Evolutionary conservation across 2,797 vertebrate species (phyloP).

Genomic region (Zalophus californianus): DNA sequence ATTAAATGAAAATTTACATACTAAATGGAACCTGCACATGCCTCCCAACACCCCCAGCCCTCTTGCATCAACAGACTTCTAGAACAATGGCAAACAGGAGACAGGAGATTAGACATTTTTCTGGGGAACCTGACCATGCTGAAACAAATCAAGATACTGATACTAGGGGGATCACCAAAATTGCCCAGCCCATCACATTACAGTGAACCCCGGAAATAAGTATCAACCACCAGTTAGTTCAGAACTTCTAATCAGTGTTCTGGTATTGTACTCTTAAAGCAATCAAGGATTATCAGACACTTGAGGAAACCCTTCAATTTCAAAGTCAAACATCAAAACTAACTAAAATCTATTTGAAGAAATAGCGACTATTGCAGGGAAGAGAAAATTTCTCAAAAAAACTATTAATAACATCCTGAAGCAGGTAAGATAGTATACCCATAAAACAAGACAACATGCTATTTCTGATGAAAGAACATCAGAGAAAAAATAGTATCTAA

Average conservation of each 20-base stretch:
- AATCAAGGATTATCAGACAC: not conserved
- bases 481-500: not conserved
- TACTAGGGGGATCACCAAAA: not conserved
- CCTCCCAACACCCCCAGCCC: not conserved
- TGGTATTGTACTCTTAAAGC: constrained; percentile 20
- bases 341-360: constrained; percentile 30
- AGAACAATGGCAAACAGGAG: not conserved
- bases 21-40: not conserved
- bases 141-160: constrained; percentile 26
- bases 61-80: not conserved
- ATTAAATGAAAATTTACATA: constrained; percentile 19
- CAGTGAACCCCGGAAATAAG: constrained; percentile 27
- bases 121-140: not conserved
- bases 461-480: not conserved
- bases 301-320: constrained; percentile 1
- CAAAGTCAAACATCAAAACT: constrained; percentile 19
- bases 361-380: not conserved
- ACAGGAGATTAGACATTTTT: not conserved
- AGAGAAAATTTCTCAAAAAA: not conserved
- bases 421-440: not conserved
- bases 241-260: constrained; percentile 10
- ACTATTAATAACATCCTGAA: not conserved
- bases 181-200: not conserved
- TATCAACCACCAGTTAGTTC: not conserved
- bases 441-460: not conserved